Conservation (phyloP, 1,140 invertebrate species). For the Theocolax elegans region DNA sequence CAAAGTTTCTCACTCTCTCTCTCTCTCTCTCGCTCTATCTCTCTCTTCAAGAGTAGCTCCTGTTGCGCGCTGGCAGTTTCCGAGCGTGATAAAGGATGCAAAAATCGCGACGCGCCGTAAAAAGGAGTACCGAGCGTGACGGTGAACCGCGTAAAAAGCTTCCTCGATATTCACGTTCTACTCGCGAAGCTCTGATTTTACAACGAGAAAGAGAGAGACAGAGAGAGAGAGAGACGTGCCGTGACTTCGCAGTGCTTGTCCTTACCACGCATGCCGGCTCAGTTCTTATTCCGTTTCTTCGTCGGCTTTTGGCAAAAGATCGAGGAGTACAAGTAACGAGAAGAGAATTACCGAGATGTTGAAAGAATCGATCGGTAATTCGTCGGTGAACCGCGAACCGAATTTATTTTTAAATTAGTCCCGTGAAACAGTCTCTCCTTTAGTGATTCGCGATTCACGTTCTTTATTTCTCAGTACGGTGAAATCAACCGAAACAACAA, state of each 20-base stretch:
- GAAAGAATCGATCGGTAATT: slow-evolving; percentile 14
- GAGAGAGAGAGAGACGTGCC: slow-evolving; percentile 28
- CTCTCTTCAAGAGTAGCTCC: not conserved
- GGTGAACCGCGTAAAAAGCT: not conserved
- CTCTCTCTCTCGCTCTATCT: slow-evolving; percentile 38
- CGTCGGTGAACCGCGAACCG: slow-evolving; percentile 7
- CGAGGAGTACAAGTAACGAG: slow-evolving; percentile 18
- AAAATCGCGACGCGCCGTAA: slow-evolving; percentile 43
- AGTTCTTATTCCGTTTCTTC: slow-evolving; percentile 4
- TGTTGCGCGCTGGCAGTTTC: slow-evolving; percentile 17
- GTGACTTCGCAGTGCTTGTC: slow-evolving; percentile 33
- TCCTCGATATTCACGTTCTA: not conserved
- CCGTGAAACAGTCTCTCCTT: too few species aligned
- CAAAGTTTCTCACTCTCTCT: slow-evolving; percentile 37
- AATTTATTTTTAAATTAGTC: slow-evolving; percentile 33
- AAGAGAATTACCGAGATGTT: slow-evolving; percentile 12
- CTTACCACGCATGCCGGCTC: not conserved
- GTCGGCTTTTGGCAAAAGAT: not conserved
- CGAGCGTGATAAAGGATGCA: slow-evolving; percentile 45
- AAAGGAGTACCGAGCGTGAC: not conserved
- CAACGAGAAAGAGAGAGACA: slow-evolving; percentile 32
- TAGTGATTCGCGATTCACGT: too few species aligned
- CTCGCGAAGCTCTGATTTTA: slow-evolving; percentile 51
- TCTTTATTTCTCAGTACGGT: too few species aligned
- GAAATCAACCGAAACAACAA: too few species aligned